Base-by-base conservation (phyloP, 2,113 vertebrate genomes). In the Poeciliopsis retropinna region DNA sequence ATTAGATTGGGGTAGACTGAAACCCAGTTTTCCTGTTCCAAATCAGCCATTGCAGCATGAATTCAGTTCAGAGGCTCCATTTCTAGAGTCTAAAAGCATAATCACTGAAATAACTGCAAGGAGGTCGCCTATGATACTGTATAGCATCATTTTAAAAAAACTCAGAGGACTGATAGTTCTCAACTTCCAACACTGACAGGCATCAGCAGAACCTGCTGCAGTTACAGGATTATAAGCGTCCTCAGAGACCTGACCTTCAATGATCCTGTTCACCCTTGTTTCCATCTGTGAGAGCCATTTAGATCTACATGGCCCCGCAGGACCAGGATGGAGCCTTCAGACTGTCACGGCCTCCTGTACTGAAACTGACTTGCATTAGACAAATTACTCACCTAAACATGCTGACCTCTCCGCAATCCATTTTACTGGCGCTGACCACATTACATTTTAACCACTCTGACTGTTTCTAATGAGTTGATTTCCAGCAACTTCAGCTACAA, bases 261-360 rank as follows among this genome's bases (percentile, higher is more conserved):
- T 68, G 28, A 68, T 68, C 66, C 47, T 47, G 41, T 47, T 67
- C 47, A 69, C 44, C 67, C 30, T 37, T 51, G 51, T 68, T 51
- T 31, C 41, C 29, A 51, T 68, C 41, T 68, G 27, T 30, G 37
- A 51, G 17, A 51, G 41, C 8, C 51, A 57, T 51, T 34, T 60
- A 51, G 67, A 68, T 51, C 67, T 11, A 11, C 11, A 5, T 19
- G 54, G 37, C 30, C 54, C 31, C n/a, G 7, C 13, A 39, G n/a
- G 31, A 60, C 60, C 61, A 63, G 28, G 60, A 44, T 31, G 29
- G 63, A n/a, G 37, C 60, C 34, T 39, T 34, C 64, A 32, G 7
- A 2, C 10, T 41, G 7, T 13, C 37, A 44, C 28, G 34, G 10
- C 62, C 8, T 10, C 19, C 22, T 64, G 31, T 12, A 62, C 11